Evolutionary conservation across 2,797 vertebrate species (phyloP).

Genomic region (Sparidentex hasta): DNA sequence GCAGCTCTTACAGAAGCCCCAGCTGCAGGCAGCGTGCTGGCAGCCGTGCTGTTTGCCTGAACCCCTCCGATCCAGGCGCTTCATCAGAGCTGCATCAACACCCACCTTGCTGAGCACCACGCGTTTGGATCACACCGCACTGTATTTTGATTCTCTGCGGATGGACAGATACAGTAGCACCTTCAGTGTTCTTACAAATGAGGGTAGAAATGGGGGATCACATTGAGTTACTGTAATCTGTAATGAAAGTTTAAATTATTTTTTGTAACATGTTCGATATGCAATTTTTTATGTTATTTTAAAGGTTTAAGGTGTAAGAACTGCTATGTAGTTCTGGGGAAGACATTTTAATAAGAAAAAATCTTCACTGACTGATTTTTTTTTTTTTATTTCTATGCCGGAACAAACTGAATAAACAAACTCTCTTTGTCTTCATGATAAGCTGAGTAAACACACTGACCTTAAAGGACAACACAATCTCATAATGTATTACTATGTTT

Average conservation of each 20-base stretch:
- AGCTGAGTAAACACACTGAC: too few species aligned
- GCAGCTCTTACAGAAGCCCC: slow-evolving; percentile 43
- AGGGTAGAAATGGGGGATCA: background rate
- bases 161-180: slow-evolving; percentile 53
- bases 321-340: too few species aligned
- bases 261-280: background rate
- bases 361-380: too few species aligned
- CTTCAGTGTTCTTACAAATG: background rate
- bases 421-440: too few species aligned
- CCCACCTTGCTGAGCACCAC: slow-evolving; percentile 31
- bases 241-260: background rate
- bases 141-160: slow-evolving; percentile 39
- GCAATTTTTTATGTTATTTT: background rate
- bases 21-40: slow-evolving; percentile 51
- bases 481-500: too few species aligned
- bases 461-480: too few species aligned
- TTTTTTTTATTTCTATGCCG: too few species aligned
- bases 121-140: slow-evolving; percentile 46
- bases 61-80: slow-evolving; percentile 44
- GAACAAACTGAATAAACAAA: too few species aligned
- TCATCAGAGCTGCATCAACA: slow-evolving; percentile 26
- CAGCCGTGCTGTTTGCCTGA: slow-evolving; percentile 59
- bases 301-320: too few species aligned
- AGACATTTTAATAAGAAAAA: too few species aligned
- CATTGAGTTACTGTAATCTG: background rate